phyloP scores from a whole-genome alignment of 2,113 vertebrate genomes.

The Aspidoscelis tigris region DNA sequence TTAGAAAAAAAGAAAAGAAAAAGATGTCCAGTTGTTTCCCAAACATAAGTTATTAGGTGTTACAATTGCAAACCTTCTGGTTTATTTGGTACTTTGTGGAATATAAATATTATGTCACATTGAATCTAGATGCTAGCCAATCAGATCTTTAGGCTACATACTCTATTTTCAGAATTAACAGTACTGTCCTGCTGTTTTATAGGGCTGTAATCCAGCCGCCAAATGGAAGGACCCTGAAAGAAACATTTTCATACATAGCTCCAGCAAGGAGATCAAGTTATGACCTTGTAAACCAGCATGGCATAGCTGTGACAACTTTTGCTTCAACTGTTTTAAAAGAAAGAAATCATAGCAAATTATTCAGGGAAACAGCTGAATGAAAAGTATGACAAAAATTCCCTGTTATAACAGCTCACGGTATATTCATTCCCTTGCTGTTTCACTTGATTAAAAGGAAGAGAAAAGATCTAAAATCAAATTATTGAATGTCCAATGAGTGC shows the following conservation, averaged over 20 bases:
- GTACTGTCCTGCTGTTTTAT: slow-evolving; percentile 61
- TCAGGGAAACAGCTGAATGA: background rate
- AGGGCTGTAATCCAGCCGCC: slow-evolving; percentile 61
- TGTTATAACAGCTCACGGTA: background rate
- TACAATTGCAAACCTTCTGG: slow-evolving; percentile 63
- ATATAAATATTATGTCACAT: slow-evolving; percentile 68
- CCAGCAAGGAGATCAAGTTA: slow-evolving; percentile 41
- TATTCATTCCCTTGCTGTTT: rapidly evolving
- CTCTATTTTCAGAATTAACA: slow-evolving; percentile 53
- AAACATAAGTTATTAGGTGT: slow-evolving; percentile 69
- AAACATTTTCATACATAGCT: slow-evolving; percentile 28
- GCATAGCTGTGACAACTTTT: slow-evolving; percentile 26
- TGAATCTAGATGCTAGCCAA: slow-evolving; percentile 51
- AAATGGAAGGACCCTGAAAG: slow-evolving; percentile 51
- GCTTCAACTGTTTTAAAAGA: slow-evolving; percentile 4
- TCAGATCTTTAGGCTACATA: slow-evolving; percentile 16
- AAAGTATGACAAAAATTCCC: background rate
- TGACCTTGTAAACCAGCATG: slow-evolving; percentile 58
- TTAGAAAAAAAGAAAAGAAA: slow-evolving; percentile 23
- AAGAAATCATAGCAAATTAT: slow-evolving; percentile 25
- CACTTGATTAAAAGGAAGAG: background rate
- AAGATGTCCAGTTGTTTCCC: slow-evolving; percentile 40
- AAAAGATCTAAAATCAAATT: too few relatives aligned
- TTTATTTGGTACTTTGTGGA: slow-evolving; percentile 70
- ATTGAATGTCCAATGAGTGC: too few relatives aligned